Evolutionary conservation across 2,797 vertebrate genomes (phyloP).

Genomic region (Coranthus polyacanthus): DNA sequence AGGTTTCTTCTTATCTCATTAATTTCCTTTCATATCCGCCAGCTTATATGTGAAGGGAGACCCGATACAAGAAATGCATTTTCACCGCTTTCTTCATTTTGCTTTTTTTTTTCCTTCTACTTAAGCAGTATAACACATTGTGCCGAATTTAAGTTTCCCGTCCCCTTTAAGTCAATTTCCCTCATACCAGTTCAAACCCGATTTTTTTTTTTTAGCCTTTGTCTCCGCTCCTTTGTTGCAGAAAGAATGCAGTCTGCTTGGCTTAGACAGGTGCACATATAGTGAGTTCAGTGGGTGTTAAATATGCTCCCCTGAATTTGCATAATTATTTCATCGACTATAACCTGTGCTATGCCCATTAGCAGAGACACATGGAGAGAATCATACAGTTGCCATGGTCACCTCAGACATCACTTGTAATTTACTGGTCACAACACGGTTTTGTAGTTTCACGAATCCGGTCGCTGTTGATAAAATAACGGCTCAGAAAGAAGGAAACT

Average conservation of each 20-base stretch:
- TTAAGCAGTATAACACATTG: no score
- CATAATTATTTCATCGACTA: conserved; percentile 64
- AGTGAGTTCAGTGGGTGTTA: conserved; percentile 56
- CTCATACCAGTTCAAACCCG: conserved; percentile 31
- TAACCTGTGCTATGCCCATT: conserved; percentile 47
- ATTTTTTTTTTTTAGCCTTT: no score
- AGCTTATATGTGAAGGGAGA: conserved; percentile 19
- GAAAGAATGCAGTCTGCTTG: conserved; percentile 22
- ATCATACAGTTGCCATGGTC: conserved; percentile 36
- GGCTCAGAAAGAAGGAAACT: conserved; percentile 14
- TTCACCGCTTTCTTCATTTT: conserved; percentile 10
- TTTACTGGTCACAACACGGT: conserved; percentile 25
- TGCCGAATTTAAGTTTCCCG: no score
- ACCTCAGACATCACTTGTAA: conserved; percentile 31
- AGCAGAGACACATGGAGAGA: conserved; percentile 43
- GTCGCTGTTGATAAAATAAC: conserved; percentile 20
- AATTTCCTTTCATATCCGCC: conserved; percentile 47
- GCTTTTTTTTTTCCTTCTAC: background rate
- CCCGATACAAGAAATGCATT: no score
- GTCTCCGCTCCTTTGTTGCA: conserved; percentile 37
- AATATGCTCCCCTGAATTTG: conserved; percentile 63
- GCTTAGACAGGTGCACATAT: conserved; percentile 41
- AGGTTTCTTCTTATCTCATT: conserved; percentile 58
- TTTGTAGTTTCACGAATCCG: conserved; percentile 14
- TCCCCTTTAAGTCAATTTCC: conserved; percentile 40